Conservation (phyloP, 2,797 vertebrate species). For the Myripristis jacobus region DNA sequence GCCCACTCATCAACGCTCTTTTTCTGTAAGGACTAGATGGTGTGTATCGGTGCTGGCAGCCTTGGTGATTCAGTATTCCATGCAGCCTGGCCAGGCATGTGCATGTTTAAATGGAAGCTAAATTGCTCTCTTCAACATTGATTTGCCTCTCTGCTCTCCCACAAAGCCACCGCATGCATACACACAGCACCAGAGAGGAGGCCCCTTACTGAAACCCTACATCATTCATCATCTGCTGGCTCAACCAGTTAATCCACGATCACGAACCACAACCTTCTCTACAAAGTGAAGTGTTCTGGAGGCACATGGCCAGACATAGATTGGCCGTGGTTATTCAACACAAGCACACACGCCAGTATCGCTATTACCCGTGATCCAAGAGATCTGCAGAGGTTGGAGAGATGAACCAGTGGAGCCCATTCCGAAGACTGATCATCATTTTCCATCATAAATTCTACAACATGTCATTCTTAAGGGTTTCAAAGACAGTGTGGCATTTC, state of each 20-base stretch:
- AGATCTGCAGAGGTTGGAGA: constrained; percentile 53
- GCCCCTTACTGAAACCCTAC: constrained; percentile 66
- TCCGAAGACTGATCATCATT: constrained; percentile 53
- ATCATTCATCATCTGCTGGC: constrained; percentile 79
- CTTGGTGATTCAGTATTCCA: constrained; percentile 65
- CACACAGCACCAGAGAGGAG: constrained; percentile 47
- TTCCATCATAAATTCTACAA: constrained; percentile 52
- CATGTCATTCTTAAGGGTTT: constrained; percentile 34
- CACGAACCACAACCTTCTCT: constrained; percentile 71
- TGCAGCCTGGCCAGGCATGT: constrained; percentile 62
- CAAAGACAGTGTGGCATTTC: constrained; percentile 36
- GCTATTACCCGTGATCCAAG: constrained; percentile 54
- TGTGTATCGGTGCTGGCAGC: constrained; percentile 61
- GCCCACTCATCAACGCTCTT: constrained; percentile 66
- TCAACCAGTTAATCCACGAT: constrained; percentile 69
- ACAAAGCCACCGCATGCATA: constrained; percentile 68
- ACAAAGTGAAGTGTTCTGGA: constrained; percentile 66
- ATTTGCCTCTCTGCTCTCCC: constrained; percentile 69
- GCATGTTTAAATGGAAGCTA: constrained; percentile 71
- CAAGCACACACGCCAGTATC: constrained; percentile 48
- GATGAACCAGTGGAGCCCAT: constrained; percentile 27
- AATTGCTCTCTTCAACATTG: constrained; percentile 72
- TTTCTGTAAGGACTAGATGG: constrained; percentile 60
- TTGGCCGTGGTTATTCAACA: constrained; percentile 61
- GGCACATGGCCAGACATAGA: constrained; percentile 64